Evolutionary conservation across 2,113 vertebrate species (phyloP), one percentile per base, ranked within the genome.

Genomic region (Halcyon malimbica): DNA sequence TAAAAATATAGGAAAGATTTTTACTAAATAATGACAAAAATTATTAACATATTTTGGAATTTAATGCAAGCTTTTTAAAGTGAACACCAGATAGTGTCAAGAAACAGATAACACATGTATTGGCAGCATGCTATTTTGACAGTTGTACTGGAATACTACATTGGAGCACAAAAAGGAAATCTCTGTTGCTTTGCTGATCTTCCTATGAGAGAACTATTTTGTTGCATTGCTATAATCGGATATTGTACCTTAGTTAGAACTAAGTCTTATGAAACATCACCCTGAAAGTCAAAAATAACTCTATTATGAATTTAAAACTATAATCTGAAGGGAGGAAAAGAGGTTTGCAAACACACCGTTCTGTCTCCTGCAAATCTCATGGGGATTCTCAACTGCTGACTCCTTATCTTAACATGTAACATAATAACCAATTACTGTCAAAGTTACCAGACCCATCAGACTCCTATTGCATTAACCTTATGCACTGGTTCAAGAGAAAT

Each of bases 381-480:
- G 91, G 94, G 96, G 80, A 85, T 97, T 95, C 29, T 33, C 80
- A 95, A 51, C 70, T 95, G 96, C 96, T 97, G 97, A 98, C 92
- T 97, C 88, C 85, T 97, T 97, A 97, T 97, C 94, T 97, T 96
- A 97, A 97, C 84, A 67, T 91, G 94, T 97, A 98, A 98, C 93
- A 95, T 95, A 97, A 97, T 98, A 95, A 37, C 87, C 96, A 98
- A 98, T 98, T 98, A 98, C 95, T 98, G 97, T 98, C 97, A 97
- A 93, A 97, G 94, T 97, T 98, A 93, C 93, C 96, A 97, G 95
- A 97, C 92, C 93, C 93, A 91, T 95, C 93, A 94, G 87, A 82
- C 87, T 95, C 57, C 92, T 96, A 91, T 97, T 98, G 91, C 96
- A 98, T 98, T 98, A 98, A 98, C 98, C 98, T 98, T 93, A 97